Percentiles rank a stretch among this genome's conserved stretches.
phyloP scores from a whole-genome alignment of 2,888 invertebrate genomes.

The Cerceris rybyensis region DNA sequence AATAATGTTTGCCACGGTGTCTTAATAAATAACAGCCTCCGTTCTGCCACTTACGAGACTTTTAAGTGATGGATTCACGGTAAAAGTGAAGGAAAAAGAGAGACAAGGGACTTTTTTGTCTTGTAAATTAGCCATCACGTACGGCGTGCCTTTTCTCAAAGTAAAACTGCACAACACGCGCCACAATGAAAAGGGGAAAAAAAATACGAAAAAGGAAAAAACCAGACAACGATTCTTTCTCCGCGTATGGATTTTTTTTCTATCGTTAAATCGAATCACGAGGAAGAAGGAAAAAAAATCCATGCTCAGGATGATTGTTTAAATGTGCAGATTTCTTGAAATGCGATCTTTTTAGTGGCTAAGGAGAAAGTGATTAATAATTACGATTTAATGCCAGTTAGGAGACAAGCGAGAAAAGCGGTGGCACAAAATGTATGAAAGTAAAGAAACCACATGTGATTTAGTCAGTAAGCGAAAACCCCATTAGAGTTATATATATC shows the following conservation, averaged over 20 bases:
- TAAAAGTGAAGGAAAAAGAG: background rate
- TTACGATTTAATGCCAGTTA: slow-evolving; percentile 22
- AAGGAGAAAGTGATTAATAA: slow-evolving; percentile 9
- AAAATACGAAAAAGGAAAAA: slow-evolving; percentile 7
- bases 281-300: background rate
- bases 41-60: slow-evolving; percentile 1
- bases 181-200: too few species aligned
- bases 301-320: background rate
- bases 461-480: slow-evolving; percentile 79
- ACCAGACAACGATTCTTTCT: slow-evolving; percentile 6
- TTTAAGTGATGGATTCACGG: slow-evolving; percentile 10
- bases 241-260: background rate
- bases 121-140: slow-evolving; percentile 33
- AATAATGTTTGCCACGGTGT: slow-evolving; percentile 10
- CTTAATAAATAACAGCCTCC: slow-evolving; percentile 11
- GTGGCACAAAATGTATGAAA: slow-evolving; percentile 79
- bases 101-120: slow-evolving; percentile 3
- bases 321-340: background rate
- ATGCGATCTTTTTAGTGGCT: slow-evolving; percentile 5
- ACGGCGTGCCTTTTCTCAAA: slow-evolving; percentile 60
- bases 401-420: slow-evolving; percentile 42
- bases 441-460: slow-evolving; percentile 80
- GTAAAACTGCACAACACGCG: slow-evolving; percentile 20
- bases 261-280: background rate
- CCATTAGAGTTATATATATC: slow-evolving; percentile 72